A percentile compares a stretch with the other conserved stretches of the same genome.
phyloP scores from a whole-genome alignment of 1,140 invertebrate species.

The Drosophila kanapiae region DNA sequence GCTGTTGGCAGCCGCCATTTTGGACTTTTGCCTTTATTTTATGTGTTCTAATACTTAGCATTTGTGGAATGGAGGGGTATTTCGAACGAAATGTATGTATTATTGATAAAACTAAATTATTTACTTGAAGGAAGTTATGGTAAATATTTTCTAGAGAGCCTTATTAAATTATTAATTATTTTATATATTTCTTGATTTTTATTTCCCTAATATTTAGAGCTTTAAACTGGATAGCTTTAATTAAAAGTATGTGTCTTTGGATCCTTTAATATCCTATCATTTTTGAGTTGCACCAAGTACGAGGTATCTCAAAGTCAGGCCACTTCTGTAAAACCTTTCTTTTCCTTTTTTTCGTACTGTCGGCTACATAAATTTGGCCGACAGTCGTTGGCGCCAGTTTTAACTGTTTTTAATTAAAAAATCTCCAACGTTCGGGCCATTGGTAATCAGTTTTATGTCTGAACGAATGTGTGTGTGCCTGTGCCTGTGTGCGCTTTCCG shows the following conservation, averaged over 20 bases:
- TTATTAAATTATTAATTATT: neutral
- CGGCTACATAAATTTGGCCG: slow-evolving; percentile 65
- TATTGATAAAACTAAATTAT: neutral
- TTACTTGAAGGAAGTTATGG: neutral
- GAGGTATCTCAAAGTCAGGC: neutral
- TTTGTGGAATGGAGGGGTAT: neutral
- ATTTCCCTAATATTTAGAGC: neutral
- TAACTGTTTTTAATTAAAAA: slow-evolving; percentile 81
- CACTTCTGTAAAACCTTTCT: neutral
- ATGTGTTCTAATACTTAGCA: slow-evolving; percentile 11
- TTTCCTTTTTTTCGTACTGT: slow-evolving; percentile 32
- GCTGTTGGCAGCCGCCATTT: slow-evolving; percentile 54
- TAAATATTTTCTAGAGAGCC: neutral
- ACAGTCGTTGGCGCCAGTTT: slow-evolving; percentile 62
- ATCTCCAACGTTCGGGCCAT: slow-evolving; percentile 40
- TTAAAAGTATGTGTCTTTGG: neutral
- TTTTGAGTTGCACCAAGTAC: neutral
- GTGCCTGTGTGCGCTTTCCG: slow-evolving; percentile 11
- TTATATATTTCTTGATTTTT: neutral
- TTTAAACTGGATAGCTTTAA: too few species aligned
- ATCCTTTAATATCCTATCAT: neutral
- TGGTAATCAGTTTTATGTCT: slow-evolving; percentile 58
- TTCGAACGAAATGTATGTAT: neutral
- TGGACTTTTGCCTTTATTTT: slow-evolving; percentile 18
- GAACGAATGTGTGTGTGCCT: slow-evolving; percentile 3